These are phyloP conservation scores for Chrysodeixis includens DNA, from an alignment of 2,888 invertebrate genomes.

Conservation along the genomic window DNA sequence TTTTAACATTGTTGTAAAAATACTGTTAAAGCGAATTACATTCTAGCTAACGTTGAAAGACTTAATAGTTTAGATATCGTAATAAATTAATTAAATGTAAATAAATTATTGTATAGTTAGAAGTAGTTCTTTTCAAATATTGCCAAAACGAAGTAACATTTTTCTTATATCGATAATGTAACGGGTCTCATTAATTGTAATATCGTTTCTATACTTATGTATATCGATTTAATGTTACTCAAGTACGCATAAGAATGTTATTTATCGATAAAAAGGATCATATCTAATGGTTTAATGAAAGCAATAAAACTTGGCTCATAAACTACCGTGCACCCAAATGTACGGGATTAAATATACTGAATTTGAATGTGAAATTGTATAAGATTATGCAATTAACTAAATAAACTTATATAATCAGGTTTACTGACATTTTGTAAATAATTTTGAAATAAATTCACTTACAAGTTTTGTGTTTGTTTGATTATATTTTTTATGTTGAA, in stretches of 20 bases:
- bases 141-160: conserved; percentile 40
- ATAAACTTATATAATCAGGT: conserved; percentile 7
- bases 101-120: conserved; percentile 49
- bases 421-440: conserved; percentile 51
- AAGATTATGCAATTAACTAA: not conserved
- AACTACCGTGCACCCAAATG: not conserved
- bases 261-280: not conserved
- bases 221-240: conserved; percentile 11
- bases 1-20: conserved; percentile 39
- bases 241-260: conserved; percentile 24
- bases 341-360: not conserved
- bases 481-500: not conserved
- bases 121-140: conserved; percentile 37
- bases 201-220: conserved; percentile 31
- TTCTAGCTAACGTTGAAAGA: conserved; percentile 55
- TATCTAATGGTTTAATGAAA: too few species aligned
- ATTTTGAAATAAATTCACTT: conserved; percentile 53
- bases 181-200: conserved; percentile 39
- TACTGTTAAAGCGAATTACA: conserved; percentile 28
- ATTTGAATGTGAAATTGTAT: not conserved
- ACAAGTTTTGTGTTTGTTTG: conserved; percentile 23
- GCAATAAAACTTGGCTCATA: not conserved
- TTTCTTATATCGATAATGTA: conserved; percentile 31
- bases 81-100: conserved; percentile 40
- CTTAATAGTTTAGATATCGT: conserved; percentile 51